Evolutionary conservation across 1,140 invertebrate species (phyloP).

Genomic region (Bradynema listronoti): DNA sequence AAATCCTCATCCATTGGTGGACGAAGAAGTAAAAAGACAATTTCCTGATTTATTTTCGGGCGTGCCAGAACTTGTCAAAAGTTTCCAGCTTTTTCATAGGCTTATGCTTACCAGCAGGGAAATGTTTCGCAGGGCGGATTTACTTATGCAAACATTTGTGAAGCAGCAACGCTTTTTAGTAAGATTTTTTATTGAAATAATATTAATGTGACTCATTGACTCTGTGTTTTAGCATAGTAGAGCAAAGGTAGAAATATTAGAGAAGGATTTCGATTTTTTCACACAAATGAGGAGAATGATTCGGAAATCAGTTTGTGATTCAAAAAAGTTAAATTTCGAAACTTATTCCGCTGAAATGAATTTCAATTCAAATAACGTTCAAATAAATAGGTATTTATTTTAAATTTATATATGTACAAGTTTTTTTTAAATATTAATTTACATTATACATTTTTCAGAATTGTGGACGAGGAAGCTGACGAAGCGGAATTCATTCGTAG

Average conservation of each 20-base stretch:
- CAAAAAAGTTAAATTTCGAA: no score
- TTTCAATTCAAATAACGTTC: no score
- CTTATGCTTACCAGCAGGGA: constrained; percentile 3
- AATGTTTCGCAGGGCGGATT: constrained; percentile 10
- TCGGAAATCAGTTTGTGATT: background rate
- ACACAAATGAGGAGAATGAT: constrained; percentile 7
- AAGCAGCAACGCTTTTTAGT: constrained; percentile 1
- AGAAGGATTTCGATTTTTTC: constrained; percentile 10
- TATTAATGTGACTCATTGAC: background rate
- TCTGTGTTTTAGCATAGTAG: constrained; percentile 1
- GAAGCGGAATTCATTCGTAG: constrained; percentile 7
- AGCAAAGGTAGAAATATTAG: constrained; percentile 2
- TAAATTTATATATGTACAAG: no score
- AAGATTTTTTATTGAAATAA: background rate
- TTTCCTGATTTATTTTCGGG: constrained; percentile 5
- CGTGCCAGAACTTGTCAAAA: background rate
- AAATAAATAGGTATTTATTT: no score
- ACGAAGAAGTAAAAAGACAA: constrained; percentile 6
- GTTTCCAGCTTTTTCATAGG: constrained; percentile 6
- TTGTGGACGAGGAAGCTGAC: background rate
- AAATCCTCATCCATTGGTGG: background rate
- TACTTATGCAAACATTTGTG: constrained; percentile 11
- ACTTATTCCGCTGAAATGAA: no score
- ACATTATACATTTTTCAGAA: background rate
- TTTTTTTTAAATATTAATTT: no score